These are phyloP conservation scores for Clavelina lepadiformis DNA, from an alignment of 23 tunicate genomes.

Conservation along the genomic window DNA sequence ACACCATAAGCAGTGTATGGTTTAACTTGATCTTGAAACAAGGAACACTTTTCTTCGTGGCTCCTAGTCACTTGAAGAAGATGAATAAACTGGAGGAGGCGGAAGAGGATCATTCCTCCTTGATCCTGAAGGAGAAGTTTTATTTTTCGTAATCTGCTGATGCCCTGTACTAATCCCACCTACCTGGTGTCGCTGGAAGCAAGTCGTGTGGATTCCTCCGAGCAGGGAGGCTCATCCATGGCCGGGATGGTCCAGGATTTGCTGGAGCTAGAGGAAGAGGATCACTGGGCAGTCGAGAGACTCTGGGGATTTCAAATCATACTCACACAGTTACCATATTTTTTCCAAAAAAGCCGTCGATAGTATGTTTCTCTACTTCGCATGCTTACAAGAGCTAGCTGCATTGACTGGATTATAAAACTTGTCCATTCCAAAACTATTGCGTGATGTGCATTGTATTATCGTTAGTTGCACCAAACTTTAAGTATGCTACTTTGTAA, in stretches of 20 bases:
- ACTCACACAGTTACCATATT: background rate
- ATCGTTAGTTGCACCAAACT: no score
- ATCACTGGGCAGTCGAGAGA: constrained; percentile 55
- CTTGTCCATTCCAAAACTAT: background rate
- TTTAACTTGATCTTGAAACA: no score
- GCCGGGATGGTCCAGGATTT: constrained; percentile 22
- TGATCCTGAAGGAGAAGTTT: constrained; percentile 12
- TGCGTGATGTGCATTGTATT: no score
- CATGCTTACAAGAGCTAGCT: background rate
- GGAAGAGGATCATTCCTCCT: constrained; percentile 48
- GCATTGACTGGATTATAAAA: background rate
- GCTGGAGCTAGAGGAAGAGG: constrained; percentile 62
- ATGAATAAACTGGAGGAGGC: constrained; percentile 24
- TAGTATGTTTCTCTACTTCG: constrained; percentile 2
- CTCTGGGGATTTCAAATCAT: constrained; percentile 5
- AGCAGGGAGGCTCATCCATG: no score
- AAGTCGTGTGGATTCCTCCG: constrained; percentile 70
- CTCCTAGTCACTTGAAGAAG: constrained; percentile 18
- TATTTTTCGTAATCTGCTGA: background rate
- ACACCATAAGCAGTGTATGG: no score
- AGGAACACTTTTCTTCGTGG: no score
- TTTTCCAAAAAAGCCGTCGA: background rate
- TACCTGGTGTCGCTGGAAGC: constrained; percentile 65
- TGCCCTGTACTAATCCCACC: background rate
- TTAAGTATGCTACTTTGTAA: no score